Evolutionary conservation across 2,888 invertebrate species (phyloP).

Genomic region (Sminthurinus aureus): DNA sequence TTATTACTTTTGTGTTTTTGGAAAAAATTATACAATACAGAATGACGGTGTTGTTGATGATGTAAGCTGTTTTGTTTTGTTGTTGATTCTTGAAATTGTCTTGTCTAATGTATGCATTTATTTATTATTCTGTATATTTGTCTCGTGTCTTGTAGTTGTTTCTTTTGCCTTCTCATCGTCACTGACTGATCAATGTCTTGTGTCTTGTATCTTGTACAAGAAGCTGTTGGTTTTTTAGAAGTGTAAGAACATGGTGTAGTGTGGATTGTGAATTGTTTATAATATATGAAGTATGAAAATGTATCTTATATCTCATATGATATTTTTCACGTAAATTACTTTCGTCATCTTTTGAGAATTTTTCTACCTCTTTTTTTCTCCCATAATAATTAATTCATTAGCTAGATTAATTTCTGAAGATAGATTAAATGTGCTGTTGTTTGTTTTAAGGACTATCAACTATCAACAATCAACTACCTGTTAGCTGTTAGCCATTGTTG

Average conservation of each 20-base stretch:
- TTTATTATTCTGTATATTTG: neutral
- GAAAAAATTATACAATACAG: neutral
- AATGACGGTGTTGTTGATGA: neutral
- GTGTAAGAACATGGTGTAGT: too few relatives aligned
- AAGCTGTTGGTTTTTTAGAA: too few relatives aligned
- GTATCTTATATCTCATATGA: too few relatives aligned
- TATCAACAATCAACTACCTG: too few relatives aligned
- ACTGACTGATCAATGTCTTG: neutral
- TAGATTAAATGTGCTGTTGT: neutral
- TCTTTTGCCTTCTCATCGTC: neutral
- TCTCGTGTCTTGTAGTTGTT: neutral
- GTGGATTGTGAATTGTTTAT: too few relatives aligned
- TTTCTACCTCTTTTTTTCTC: neutral
- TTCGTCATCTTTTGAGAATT: neutral
- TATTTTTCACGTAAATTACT: neutral
- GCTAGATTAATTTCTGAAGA: neutral
- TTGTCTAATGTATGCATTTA: neutral
- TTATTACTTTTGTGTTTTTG: too few relatives aligned
- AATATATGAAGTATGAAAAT: too few relatives aligned
- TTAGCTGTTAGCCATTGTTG: too few relatives aligned
- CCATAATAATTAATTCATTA: neutral
- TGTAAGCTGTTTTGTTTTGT: conserved; percentile 6
- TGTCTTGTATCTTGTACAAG: too few relatives aligned
- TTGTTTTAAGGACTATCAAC: neutral
- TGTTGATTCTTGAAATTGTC: conserved; percentile 13